Base-by-base conservation (phyloP, 2,797 vertebrate genomes). In the Crocidura indochinensis region DNA sequence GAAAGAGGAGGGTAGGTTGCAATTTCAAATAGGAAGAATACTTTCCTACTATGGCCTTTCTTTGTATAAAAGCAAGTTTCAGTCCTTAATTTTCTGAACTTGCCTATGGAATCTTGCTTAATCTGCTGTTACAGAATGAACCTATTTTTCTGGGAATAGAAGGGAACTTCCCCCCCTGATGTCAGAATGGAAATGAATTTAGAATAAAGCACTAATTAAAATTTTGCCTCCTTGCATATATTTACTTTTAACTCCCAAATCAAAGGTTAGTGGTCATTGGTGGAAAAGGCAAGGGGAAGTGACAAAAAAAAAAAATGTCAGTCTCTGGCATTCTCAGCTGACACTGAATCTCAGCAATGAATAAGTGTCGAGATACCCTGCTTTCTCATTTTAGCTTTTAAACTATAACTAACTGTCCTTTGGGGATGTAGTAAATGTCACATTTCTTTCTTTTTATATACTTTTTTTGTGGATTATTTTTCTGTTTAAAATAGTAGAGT, bases 391-490 rank as follows among this genome's bases (percentile, higher is more conserved):
- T 67, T 22, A 75, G 29, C 24, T 78, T 14, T 71, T 44, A 29
- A 20, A 19, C 8, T 38, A 6, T 72, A 87, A 82, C 77, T 29
- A 47, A 2, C 22, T 64, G 22, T 29, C 22, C 17, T 92, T 90
- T 10, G 4, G 4, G 71, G 53, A 6, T 67, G 29, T n/a, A 72
- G 60, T 81, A 46, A 80, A 10, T 85, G 56, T n/a, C 12, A 60
- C 17, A 15, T 64, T 88, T 65, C 26, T 11, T 20, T 65, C 64
- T 65, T 65, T 27, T 65, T 65, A 10, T 65, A 8, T 86, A 65
- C 60, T 56, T 88, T 60, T 51, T 19, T 46, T 84, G 17, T 60
- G 15, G 24, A 49, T 88, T 71, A 82, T 73, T 82, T 85, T 62
- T 24, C 56, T 88, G 10, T 60, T 86, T 74, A 67, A 82, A 84